These are phyloP conservation scores for Haliclona indistincta DNA, from an alignment of 37 sponge, comb jelly and placozoan species.

Conservation along the genomic window DNA sequence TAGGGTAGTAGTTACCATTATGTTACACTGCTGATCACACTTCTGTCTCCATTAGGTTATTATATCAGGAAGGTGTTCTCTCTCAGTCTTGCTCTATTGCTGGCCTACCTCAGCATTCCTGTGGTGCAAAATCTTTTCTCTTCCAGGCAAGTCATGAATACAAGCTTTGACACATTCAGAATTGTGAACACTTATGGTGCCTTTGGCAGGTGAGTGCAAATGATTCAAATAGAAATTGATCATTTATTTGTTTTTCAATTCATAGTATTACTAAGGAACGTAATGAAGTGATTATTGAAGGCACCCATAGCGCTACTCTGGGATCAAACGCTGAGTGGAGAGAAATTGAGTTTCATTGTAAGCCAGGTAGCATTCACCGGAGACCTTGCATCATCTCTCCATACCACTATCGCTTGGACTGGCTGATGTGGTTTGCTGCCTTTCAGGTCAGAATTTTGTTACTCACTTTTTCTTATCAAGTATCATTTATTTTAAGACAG, in stretches of 20 bases:
- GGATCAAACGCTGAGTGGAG: conserved; percentile 42
- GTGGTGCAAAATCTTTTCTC: conserved; percentile 91
- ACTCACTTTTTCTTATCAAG: neutral
- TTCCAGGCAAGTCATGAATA: conserved; percentile 81
- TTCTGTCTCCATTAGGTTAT: conserved; percentile 26
- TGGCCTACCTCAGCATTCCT: conserved; percentile 82
- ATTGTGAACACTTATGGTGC: conserved; percentile 95
- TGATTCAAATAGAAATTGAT: neutral
- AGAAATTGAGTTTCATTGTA: conserved; percentile 92
- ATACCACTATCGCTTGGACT: conserved; percentile 93
- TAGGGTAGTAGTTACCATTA: neutral
- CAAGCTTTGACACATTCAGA: conserved; percentile 78
- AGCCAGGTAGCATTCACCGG: conserved; percentile 70
- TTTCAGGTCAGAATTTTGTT: conserved; percentile 72
- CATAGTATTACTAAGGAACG: conserved; percentile 84
- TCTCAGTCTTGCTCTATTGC: conserved; percentile 37
- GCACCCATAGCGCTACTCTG: conserved; percentile 36
- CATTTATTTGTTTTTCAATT: neutral
- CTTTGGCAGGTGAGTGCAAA: conserved; percentile 76
- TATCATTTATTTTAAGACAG: too few relatives aligned
- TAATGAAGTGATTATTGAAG: conserved; percentile 86
- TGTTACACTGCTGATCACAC: neutral
- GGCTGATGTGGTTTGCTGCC: conserved; percentile 96
- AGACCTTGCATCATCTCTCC: conserved; percentile 89
- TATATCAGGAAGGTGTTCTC: conserved; percentile 50